Evolutionary conservation across 2,797 vertebrate species (phyloP).

Genomic region (Sebastes steindachneri): DNA sequence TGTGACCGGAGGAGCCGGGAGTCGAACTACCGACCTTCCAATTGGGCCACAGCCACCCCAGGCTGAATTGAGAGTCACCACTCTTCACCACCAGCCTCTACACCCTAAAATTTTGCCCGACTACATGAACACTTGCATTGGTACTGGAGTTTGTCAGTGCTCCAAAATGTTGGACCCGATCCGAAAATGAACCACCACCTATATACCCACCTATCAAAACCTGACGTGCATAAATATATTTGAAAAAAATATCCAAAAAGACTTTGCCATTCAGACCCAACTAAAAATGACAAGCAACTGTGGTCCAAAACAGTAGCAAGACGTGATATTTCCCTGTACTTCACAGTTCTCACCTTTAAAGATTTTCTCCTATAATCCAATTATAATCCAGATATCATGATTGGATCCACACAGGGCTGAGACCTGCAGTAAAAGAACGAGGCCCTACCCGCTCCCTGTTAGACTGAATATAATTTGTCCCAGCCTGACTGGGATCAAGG

Average conservation of each 20-base stretch:
- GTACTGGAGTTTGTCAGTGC: neutral
- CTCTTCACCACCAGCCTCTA: neutral
- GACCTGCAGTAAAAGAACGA: neutral
- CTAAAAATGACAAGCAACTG: neutral
- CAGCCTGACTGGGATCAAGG: neutral
- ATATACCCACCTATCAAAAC: neutral
- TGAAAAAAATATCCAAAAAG: neutral
- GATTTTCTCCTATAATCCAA: neutral
- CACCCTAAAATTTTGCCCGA: neutral
- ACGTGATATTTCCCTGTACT: neutral
- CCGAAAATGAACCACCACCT: neutral
- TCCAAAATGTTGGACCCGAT: neutral
- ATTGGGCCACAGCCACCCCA: too few relatives aligned
- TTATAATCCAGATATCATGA: neutral
- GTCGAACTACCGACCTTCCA: accelerated
- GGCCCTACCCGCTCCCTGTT: neutral
- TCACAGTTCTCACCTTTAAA: neutral
- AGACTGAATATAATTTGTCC: neutral
- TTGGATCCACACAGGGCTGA: neutral
- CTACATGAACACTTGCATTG: neutral
- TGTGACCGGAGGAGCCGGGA: too few relatives aligned
- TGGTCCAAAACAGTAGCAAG: neutral
- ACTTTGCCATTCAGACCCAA: neutral
- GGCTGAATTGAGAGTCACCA: too few relatives aligned
- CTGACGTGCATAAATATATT: neutral